Percentiles rank a stretch among this genome's conserved stretches.
phyloP scores from a whole-genome alignment of 1,140 invertebrate genomes.

The Wiebesia pumilae region DNA sequence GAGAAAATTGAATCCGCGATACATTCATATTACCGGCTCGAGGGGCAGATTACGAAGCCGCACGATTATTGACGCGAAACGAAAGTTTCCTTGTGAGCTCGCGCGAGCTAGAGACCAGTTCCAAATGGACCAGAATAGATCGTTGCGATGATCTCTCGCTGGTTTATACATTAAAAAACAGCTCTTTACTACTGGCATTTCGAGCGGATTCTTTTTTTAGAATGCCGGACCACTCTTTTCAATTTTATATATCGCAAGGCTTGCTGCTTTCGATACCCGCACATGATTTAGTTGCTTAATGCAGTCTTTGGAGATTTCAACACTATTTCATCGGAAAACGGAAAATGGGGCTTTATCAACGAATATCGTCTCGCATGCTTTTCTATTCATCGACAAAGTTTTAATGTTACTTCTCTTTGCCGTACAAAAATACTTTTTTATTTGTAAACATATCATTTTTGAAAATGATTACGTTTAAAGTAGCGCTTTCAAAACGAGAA shows the following conservation, averaged over 20 bases:
- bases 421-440: too few relatives aligned
- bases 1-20: conserved; percentile 5
- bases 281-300: background rate
- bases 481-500: background rate
- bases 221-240: background rate
- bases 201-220: conserved; percentile 36
- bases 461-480: background rate
- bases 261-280: background rate
- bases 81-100: conserved; percentile 20
- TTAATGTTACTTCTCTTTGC: too few relatives aligned
- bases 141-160: conserved; percentile 39
- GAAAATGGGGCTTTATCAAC: too few relatives aligned
- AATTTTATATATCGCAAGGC: background rate
- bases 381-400: too few relatives aligned
- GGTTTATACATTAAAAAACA: conserved; percentile 31
- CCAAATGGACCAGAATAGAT: conserved; percentile 44
- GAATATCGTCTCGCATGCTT: too few relatives aligned
- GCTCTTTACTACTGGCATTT: conserved; percentile 34
- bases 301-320: background rate
- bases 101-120: background rate
- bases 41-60: background rate
- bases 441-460: background rate
- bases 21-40: background rate
- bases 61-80: background rate
- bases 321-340: background rate